Evolutionary conservation across 1,140 invertebrate genomes (phyloP), one percentile per base, ranked within the genome.

Genomic region (Popillia japonica): DNA sequence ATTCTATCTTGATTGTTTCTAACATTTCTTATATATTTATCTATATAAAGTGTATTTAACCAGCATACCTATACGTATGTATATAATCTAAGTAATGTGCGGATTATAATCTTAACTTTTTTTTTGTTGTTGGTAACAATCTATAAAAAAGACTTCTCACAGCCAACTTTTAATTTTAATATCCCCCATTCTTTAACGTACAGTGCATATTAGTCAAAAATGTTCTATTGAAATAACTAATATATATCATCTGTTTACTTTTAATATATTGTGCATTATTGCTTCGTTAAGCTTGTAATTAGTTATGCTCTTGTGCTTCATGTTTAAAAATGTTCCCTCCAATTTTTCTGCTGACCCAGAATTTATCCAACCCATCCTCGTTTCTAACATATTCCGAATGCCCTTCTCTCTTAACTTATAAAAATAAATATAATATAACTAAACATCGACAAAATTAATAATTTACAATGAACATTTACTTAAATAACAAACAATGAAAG

Each of bases 91-190:
- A 48, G 4, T 48, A 48, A 14, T 48, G 44, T 48, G 44, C 44
- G 11, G 17, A 48, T n/a, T 48, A 48, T 48, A 7, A 7, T 42
- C 17, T 48, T 48, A 48, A n/a, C 44, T 14, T 48, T 48, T 48
- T 48, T 48, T 48, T 48, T 14, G 11, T 48, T 48, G 6, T 48
- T 48, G 44, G 44, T 48, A 48, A 48, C 44, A 48, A 48, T 48
- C 17, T 48, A 48, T 48, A 48, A 48, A 48, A 48, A 48, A n/a
- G 44, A 48, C 44, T 48, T 48, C 44, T 48, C 44, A 48, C 44
- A 48, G 44, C 44, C 44, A 48, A 48, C 44, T 14, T 48, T 48
- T 14, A 48, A 48, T 14, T 48, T 48, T 48, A 48, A 48, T 48
- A 48, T 48, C 11, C 10, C 44, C 44, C 44, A 48, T 48, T 48